These are phyloP conservation scores for Melanotaenia boesemani DNA, from an alignment of 2,797 vertebrate genomes.

Conservation along the genomic window DNA sequence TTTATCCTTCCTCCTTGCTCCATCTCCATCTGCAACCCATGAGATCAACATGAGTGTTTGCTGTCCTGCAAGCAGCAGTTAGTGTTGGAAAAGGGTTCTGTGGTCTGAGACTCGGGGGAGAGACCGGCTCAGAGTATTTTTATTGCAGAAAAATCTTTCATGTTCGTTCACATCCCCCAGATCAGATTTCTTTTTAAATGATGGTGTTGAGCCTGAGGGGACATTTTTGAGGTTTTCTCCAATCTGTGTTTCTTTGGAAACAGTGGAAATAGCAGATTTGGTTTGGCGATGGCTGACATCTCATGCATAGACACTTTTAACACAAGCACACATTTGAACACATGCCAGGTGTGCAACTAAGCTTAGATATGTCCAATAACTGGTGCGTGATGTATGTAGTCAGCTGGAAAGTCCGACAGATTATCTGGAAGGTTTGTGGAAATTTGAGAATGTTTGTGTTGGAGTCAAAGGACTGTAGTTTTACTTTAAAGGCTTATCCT, in stretches of 20 bases:
- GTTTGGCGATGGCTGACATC: slow-evolving; percentile 49
- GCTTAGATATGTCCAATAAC: slow-evolving; percentile 35
- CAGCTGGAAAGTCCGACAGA: slow-evolving; percentile 53
- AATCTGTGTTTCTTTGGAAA: slow-evolving; percentile 68
- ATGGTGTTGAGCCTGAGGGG: slow-evolving; percentile 65
- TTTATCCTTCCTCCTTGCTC: too few relatives aligned
- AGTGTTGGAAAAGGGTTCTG: slow-evolving; percentile 56
- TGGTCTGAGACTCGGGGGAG: slow-evolving; percentile 60
- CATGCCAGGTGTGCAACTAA: slow-evolving; percentile 31
- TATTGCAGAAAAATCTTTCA: slow-evolving; percentile 74
- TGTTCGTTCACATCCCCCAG: slow-evolving; percentile 59
- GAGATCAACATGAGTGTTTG: too few relatives aligned
- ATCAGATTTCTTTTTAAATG: slow-evolving; percentile 74
- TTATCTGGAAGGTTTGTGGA: slow-evolving; percentile 62
- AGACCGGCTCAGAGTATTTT: slow-evolving; percentile 73
- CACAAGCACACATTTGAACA: slow-evolving; percentile 33
- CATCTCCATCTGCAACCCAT: too few relatives aligned
- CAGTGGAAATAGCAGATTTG: slow-evolving; percentile 64
- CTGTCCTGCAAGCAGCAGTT: too few relatives aligned
- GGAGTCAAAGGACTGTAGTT: slow-evolving; percentile 57
- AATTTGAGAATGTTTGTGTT: slow-evolving; percentile 71
- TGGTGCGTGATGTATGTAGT: slow-evolving; percentile 36
- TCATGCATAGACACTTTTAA: slow-evolving; percentile 49
- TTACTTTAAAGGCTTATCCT: slow-evolving; percentile 71
- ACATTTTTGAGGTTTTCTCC: slow-evolving; percentile 80